Conservation (phyloP, 1,140 invertebrate genomes). For the Lepidotrigona ventralis region DNA sequence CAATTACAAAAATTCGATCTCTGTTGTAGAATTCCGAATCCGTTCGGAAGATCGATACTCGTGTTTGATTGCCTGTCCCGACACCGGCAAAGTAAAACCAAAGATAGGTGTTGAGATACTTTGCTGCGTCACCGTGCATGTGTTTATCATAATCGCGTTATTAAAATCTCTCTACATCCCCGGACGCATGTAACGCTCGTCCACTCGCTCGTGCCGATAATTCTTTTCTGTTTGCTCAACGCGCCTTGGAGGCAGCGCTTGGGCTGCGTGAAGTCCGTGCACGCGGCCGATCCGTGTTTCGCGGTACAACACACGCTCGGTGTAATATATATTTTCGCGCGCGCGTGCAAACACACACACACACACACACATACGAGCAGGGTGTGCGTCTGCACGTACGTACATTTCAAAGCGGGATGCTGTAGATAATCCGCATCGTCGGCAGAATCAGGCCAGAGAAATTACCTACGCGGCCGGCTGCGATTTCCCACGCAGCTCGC, state of each 20-base stretch:
- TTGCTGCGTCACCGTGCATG: background rate
- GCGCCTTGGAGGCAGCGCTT: background rate
- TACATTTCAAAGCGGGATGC: conserved; percentile 58
- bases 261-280: conserved; percentile 14
- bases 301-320: conserved; percentile 24
- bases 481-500: conserved; percentile 66
- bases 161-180: conserved; percentile 1
- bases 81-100: background rate
- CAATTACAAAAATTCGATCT: too few species aligned
- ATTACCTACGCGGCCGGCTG: conserved; percentile 54
- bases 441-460: conserved; percentile 67
- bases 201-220: conserved; percentile 5
- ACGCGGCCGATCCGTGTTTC: conserved; percentile 26
- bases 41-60: too few species aligned
- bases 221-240: conserved; percentile 29
- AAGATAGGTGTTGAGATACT: background rate
- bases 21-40: too few species aligned
- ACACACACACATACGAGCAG: background rate
- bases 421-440: conserved; percentile 62
- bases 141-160: conserved; percentile 3
- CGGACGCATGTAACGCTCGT: background rate
- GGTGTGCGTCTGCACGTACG: background rate
- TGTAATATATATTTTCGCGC: conserved; percentile 14
- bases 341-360: background rate
- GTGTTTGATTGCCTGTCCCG: too few species aligned